These are phyloP conservation scores for Acrocephalus arundinaceus DNA, from an alignment of 2,113 vertebrate species.

Conservation along the genomic window DNA sequence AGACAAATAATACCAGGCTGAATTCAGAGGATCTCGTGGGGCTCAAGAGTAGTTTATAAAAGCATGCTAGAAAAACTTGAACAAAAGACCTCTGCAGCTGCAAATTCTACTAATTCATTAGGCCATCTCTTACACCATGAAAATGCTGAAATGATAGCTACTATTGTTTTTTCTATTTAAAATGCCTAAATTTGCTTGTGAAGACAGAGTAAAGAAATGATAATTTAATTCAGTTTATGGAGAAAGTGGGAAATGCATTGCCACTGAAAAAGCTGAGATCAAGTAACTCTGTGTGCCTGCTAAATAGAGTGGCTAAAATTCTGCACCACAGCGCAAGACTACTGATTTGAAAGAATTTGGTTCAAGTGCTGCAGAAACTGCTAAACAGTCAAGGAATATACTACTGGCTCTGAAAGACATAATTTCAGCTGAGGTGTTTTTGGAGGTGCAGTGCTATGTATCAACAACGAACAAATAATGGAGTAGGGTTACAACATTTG, in stretches of 20 bases:
- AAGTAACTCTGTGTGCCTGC: background rate
- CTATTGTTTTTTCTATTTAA: background rate
- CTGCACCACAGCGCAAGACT: background rate
- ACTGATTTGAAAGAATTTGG: background rate
- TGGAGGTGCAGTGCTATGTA: background rate
- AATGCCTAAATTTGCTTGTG: background rate
- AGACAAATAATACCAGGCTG: background rate
- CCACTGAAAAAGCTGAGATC: background rate
- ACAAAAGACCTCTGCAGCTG: background rate
- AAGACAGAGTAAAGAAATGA: background rate
- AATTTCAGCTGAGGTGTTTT: background rate
- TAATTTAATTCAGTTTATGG: constrained; percentile 1
- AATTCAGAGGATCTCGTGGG: background rate
- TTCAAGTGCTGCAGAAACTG: background rate
- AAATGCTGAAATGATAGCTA: background rate
- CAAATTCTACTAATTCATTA: background rate
- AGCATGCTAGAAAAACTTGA: background rate
- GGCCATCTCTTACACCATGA: background rate
- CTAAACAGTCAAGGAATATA: background rate
- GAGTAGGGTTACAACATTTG: background rate
- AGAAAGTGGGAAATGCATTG: background rate
- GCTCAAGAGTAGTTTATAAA: background rate
- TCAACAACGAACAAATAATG: background rate
- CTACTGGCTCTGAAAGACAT: background rate
- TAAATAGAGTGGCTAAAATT: constrained; percentile 4